phyloP scores from a whole-genome alignment of 2,113 vertebrate genomes.

The Lucifuga dentata region DNA sequence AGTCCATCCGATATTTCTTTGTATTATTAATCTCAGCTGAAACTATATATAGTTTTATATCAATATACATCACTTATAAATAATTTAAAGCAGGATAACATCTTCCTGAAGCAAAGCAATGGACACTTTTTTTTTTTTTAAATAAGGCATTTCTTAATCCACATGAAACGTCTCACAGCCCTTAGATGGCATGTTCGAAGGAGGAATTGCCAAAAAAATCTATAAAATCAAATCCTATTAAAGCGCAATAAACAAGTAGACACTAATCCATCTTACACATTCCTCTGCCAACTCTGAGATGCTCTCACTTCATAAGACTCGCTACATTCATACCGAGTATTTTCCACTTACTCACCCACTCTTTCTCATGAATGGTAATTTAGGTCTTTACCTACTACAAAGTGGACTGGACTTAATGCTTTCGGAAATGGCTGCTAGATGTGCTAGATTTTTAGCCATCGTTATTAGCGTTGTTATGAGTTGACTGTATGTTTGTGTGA shows the following conservation, averaged over 20 bases:
- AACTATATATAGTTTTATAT: slow-evolving; percentile 19
- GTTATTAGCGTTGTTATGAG: slow-evolving; percentile 7
- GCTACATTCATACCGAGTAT: slow-evolving; percentile 56
- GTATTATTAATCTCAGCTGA: slow-evolving; percentile 23
- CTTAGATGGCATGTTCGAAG: slow-evolving; percentile 68
- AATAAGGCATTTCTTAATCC: slow-evolving; percentile 73
- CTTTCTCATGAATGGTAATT: slow-evolving; percentile 70
- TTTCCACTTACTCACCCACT: slow-evolving; percentile 64
- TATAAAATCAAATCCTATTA: slow-evolving; percentile 85
- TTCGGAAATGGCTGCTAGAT: slow-evolving; percentile 35
- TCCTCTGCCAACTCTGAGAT: slow-evolving; percentile 68
- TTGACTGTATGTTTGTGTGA: not conserved
- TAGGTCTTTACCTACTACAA: slow-evolving; percentile 60
- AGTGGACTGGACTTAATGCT: slow-evolving; percentile 52
- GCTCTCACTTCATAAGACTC: slow-evolving; percentile 33
- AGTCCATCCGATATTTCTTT: slow-evolving; percentile 47
- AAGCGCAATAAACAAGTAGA: slow-evolving; percentile 79
- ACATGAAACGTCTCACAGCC: slow-evolving; percentile 70
- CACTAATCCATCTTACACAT: slow-evolving; percentile 74
- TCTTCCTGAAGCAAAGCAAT: slow-evolving; percentile 48
- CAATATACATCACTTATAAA: slow-evolving; percentile 45
- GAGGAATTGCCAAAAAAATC: slow-evolving; percentile 78
- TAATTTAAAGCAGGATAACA: slow-evolving; percentile 49
- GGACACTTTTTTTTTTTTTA: slow-evolving; percentile 44
- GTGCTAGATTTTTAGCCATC: slow-evolving; percentile 7